Evolutionary conservation across 2,888 invertebrate genomes (phyloP).

Genomic region (Sinelater perroti): DNA sequence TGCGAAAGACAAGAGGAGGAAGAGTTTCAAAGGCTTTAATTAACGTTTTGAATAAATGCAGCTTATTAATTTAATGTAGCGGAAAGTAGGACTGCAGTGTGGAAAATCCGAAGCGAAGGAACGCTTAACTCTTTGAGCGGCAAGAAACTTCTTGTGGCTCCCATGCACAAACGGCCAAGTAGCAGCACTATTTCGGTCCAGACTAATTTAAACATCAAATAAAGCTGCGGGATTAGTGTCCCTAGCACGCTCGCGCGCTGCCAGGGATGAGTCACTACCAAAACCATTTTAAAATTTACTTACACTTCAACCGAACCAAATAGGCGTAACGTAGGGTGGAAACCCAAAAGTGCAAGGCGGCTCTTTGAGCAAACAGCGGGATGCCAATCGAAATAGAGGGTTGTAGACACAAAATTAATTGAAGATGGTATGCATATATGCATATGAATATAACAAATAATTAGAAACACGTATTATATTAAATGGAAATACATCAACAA

Average conservation of each 20-base stretch:
- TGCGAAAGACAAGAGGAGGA: conserved; percentile 24
- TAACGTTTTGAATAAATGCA: conserved; percentile 43
- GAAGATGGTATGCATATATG: too few species aligned
- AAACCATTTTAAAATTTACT: conserved; percentile 44
- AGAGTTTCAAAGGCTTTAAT: conserved; percentile 45
- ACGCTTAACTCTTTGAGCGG: neutral
- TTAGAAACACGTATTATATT: too few species aligned
- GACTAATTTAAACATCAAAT: conserved; percentile 37
- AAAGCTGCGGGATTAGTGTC: conserved; percentile 44
- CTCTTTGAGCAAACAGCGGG: conserved; percentile 26
- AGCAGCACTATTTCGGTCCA: conserved; percentile 22
- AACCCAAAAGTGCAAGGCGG: conserved; percentile 21
- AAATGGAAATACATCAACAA: too few species aligned
- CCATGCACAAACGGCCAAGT: conserved; percentile 19
- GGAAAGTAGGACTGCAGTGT: neutral
- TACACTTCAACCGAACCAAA: conserved; percentile 38
- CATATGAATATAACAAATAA: too few species aligned
- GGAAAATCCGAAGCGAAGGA: too few species aligned
- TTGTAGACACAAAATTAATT: too few species aligned
- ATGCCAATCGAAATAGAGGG: conserved; percentile 8
- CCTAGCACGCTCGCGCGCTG: conserved; percentile 43
- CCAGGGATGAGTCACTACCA: conserved; percentile 47
- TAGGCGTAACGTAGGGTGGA: conserved; percentile 31
- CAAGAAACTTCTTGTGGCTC: conserved; percentile 7
- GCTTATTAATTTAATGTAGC: conserved; percentile 28